phyloP scores from a whole-genome alignment of 1,140 invertebrate species.

The Drosophila serrata region DNA sequence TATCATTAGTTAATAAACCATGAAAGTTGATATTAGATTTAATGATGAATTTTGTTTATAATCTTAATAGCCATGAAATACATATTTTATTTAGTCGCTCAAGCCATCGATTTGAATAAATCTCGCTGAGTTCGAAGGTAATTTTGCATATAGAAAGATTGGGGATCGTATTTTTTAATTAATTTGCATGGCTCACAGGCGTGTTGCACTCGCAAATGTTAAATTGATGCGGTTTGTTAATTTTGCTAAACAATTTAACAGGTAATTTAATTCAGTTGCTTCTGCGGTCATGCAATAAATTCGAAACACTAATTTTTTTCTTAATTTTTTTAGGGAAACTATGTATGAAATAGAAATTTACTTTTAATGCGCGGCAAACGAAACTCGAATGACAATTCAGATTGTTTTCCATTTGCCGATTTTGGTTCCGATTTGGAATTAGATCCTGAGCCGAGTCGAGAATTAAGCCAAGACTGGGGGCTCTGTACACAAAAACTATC shows the following conservation, averaged over 20 bases:
- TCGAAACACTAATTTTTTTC: slow-evolving; percentile 46
- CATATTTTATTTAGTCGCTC: slow-evolving; percentile 36
- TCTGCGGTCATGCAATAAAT: slow-evolving; percentile 25
- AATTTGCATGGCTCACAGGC: slow-evolving; percentile 58
- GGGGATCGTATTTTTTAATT: slow-evolving; percentile 56
- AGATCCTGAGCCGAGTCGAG: slow-evolving; percentile 25
- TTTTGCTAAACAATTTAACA: slow-evolving; percentile 63
- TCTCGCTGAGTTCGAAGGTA: slow-evolving; percentile 26
- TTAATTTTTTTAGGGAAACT: slow-evolving; percentile 15
- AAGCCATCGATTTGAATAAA: slow-evolving; percentile 34
- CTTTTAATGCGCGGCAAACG: slow-evolving; percentile 57
- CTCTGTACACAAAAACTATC: slow-evolving; percentile 51
- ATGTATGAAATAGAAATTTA: slow-evolving; percentile 23
- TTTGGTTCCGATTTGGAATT: slow-evolving; percentile 21
- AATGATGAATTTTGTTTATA: slow-evolving; percentile 40
- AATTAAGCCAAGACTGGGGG: slow-evolving; percentile 32
- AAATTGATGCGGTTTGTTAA: slow-evolving; percentile 55
- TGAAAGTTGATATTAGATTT: slow-evolving; percentile 63
- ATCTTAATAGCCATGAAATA: slow-evolving; percentile 55
- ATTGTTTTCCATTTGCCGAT: slow-evolving; percentile 65
- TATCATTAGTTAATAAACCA: slow-evolving; percentile 65
- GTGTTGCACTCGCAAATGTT: slow-evolving; percentile 38
- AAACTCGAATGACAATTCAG: slow-evolving; percentile 46
- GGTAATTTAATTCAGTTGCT: slow-evolving; percentile 64
- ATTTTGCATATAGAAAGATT: slow-evolving; percentile 10